A percentile compares a stretch with the other conserved stretches of the same genome.
Evolutionary conservation across 2,113 vertebrate species (phyloP).

Genomic region (Psilopogon haemacephalus): DNA sequence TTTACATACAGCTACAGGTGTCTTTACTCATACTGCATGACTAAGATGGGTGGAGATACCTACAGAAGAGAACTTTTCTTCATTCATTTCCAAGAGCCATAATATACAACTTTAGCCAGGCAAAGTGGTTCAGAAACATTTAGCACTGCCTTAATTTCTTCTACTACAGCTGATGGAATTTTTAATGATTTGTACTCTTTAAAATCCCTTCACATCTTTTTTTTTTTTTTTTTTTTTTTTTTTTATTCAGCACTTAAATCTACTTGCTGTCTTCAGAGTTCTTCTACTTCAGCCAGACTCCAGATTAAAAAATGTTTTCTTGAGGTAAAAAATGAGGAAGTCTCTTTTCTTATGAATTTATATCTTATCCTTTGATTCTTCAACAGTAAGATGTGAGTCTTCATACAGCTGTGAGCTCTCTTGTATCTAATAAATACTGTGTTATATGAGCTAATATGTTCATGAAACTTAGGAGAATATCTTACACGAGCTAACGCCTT

Average conservation of each 20-base stretch:
- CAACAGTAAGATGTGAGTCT: background rate
- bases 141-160: background rate
- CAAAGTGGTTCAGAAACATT: background rate
- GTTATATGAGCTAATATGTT: background rate
- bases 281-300: background rate
- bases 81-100: background rate
- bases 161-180: background rate
- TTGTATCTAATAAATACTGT: background rate
- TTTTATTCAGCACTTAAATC: background rate
- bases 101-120: background rate
- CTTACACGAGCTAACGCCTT: background rate
- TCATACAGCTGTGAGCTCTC: background rate
- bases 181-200: background rate
- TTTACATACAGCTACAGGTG: constrained; percentile 49
- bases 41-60: constrained; percentile 35
- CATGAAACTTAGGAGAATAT: background rate
- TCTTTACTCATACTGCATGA: constrained; percentile 50
- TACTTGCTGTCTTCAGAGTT: background rate
- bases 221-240: background rate
- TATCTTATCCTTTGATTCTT: background rate
- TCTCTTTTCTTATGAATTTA: background rate
- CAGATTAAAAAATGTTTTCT: background rate
- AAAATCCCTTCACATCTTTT: background rate
- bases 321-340: background rate
- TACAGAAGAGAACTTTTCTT: constrained; percentile 17